Evolutionary conservation across 2,113 vertebrate species (phyloP).

Genomic region (Hippocampus guttulatus): DNA sequence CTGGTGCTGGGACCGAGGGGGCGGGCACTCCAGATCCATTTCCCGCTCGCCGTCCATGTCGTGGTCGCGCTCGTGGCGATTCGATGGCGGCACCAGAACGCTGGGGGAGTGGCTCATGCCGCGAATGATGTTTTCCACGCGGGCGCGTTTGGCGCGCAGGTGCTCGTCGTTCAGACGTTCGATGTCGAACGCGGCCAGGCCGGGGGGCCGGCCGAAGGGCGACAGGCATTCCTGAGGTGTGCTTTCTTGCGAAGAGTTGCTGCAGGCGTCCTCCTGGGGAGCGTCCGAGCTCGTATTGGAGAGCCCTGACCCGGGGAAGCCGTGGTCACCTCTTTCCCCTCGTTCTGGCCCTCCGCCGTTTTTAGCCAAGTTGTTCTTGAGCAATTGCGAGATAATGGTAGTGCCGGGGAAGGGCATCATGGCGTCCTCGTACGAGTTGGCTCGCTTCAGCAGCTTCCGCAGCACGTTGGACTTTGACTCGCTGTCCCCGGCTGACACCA

Average conservation of each 20-base stretch:
- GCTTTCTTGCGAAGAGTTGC: slow-evolving; percentile 97
- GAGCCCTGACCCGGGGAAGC: slow-evolving; percentile 90
- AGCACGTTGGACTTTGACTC: slow-evolving; percentile 98
- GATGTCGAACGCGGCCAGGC: slow-evolving; percentile 88
- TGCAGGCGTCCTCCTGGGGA: slow-evolving; percentile 95
- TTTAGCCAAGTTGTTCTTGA: slow-evolving; percentile 99
- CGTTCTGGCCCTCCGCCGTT: slow-evolving; percentile 82
- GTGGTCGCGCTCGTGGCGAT: slow-evolving; percentile 84
- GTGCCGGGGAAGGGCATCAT: slow-evolving; percentile 99
- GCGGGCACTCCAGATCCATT: slow-evolving; percentile 61
- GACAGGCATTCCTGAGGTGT: slow-evolving; percentile 96
- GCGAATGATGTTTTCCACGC: slow-evolving; percentile 98
- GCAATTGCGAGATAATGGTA: slow-evolving; percentile 98
- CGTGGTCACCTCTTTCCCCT: slow-evolving; percentile 77
- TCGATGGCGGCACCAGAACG: slow-evolving; percentile 75
- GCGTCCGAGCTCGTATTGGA: slow-evolving; percentile 92
- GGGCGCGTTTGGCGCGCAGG: slow-evolving; percentile 95
- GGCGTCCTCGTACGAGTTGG: slow-evolving; percentile 97
- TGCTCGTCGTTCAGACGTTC: slow-evolving; percentile 97
- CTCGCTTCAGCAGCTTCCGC: slow-evolving; percentile 98
- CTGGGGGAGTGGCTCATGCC: slow-evolving; percentile 99
- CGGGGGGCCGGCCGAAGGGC: slow-evolving; percentile 87
- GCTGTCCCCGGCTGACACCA: slow-evolving; percentile 68
- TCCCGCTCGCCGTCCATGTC: slow-evolving; percentile 78
- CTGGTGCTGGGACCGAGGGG: slow-evolving; percentile 77